Conservation (phyloP, 1,140 invertebrate species). For the Geopemphigus sp. region DNA sequence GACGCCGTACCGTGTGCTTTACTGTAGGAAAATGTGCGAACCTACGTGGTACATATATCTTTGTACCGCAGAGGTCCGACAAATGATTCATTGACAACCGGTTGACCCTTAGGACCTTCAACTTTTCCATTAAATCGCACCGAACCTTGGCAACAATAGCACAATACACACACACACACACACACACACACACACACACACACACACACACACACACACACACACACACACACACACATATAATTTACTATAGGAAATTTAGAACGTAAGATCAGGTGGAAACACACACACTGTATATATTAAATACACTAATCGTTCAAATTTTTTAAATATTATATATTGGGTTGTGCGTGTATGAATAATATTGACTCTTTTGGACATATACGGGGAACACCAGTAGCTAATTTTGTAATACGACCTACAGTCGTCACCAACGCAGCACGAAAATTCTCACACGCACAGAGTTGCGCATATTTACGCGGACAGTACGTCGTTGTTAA, state of each 20-base stretch:
- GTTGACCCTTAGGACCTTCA: conserved; percentile 44
- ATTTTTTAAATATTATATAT: neutral
- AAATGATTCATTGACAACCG: conserved; percentile 47
- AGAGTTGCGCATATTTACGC: neutral
- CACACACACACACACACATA: too few relatives aligned
- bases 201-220: too few relatives aligned
- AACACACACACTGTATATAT: neutral
- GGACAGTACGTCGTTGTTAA: neutral
- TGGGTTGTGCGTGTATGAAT: conserved; percentile 6
- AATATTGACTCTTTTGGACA: conserved; percentile 29
- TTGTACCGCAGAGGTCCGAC: neutral
- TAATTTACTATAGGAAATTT: too few relatives aligned
- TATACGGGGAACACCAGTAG: conserved; percentile 41
- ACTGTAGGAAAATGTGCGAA: neutral
- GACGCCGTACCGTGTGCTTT: neutral
- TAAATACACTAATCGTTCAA: neutral
- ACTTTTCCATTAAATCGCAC: conserved; percentile 40
- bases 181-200: neutral
- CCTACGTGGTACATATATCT: too few relatives aligned
- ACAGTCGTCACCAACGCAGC: neutral
- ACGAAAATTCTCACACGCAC: neutral
- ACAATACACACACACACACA: neutral
- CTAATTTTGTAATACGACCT: conserved; percentile 31
- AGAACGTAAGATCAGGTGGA: too few relatives aligned
- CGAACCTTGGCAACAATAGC: conserved; percentile 43